Base-by-base conservation (phyloP, 2,797 vertebrate species). In the Hybognathus amarus region DNA sequence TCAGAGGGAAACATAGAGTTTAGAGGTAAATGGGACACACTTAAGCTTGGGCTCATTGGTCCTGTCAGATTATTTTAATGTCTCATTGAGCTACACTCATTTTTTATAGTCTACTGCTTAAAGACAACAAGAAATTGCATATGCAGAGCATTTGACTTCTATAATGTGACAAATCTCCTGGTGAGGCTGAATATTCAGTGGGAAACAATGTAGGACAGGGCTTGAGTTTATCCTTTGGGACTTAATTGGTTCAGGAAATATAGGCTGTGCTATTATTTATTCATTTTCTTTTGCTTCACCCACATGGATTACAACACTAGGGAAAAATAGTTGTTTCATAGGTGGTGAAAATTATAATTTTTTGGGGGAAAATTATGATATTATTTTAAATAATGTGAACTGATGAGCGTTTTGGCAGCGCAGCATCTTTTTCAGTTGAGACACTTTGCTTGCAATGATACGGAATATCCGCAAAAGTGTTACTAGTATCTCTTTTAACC, bases 21-120 rank as follows among this genome's bases (percentile, higher is more conserved):
- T n/a, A 38, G 47, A 75, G 50, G 71, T 75, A 75, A 75, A 75
- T 75, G 71, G 71, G 71, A 38, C 71, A 75, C 50, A 75, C 50
- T 75, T 75, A 56, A 11, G 13, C 52, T 22, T 56, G 33, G 73
- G 7, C 52, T 75, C 33, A 59, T 75, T 75, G 52, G 73, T 75
- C 52, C 36, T 59, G 73, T 75, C 73, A 36, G 73, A 75, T 24
- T 75, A 40, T 75, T 75, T 75, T 59, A 67, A 67, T 38, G 64
- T 22, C 33, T 38, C 0, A 8, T 67, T 67, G 64, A 67, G 70
- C 27, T 73, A 36, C n/a, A 56, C 56, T 56, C 56, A 18, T 42
- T 45, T n/a, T 63, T 61, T 61, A 24, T 27, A 75, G 50, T 54
- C 71, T 38, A 5, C 54, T 61, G 38, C 74, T 61, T 77, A 42